phyloP scores from a whole-genome alignment of 2,113 vertebrate genomes.

The Hippotragus niger region DNA sequence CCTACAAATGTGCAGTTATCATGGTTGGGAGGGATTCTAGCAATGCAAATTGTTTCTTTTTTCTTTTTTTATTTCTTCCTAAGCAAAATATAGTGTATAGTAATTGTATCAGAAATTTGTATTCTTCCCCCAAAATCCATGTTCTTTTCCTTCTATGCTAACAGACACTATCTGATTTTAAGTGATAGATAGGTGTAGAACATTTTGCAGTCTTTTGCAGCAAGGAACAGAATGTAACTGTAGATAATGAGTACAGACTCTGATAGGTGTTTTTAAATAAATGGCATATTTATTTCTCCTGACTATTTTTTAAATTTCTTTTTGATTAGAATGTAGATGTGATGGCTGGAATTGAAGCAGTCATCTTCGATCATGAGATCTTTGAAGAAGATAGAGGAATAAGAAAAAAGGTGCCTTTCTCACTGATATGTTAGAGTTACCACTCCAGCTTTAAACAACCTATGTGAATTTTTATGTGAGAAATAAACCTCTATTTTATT shows the following conservation, averaged over 20 bases:
- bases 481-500: neutral
- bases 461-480: neutral
- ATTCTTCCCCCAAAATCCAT: neutral
- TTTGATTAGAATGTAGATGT: neutral
- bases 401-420: neutral
- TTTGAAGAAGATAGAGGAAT: neutral
- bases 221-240: neutral
- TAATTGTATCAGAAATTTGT: neutral
- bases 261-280: neutral
- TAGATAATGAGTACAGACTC: neutral
- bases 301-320: neutral
- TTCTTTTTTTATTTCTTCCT: neutral
- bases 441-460: neutral
- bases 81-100: neutral
- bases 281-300: neutral
- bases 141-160: neutral
- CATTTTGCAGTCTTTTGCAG: neutral
- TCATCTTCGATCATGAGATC: neutral
- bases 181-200: neutral
- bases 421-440: neutral
- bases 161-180: neutral
- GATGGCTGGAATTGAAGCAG: neutral
- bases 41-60: neutral
- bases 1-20: constrained; percentile 1
- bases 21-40: neutral